These are phyloP conservation scores for Atrina japonica DNA, from an alignment of 2,888 invertebrate species.

Conservation along the genomic window DNA sequence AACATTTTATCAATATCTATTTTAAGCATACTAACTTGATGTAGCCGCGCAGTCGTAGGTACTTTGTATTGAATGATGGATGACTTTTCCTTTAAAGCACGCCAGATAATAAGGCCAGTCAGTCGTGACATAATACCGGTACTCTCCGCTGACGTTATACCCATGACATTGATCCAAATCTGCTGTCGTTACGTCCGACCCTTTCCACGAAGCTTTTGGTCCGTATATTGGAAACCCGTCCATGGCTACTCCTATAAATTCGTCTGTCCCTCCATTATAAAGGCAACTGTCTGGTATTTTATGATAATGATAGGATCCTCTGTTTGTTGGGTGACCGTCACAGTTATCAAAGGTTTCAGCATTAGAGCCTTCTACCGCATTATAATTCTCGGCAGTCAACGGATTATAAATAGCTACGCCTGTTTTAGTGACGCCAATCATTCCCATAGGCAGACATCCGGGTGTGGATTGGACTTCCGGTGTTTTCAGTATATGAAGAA, in stretches of 20 bases:
- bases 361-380: slow-evolving; percentile 49
- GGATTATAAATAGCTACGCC: slow-evolving; percentile 52
- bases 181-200: slow-evolving; percentile 10
- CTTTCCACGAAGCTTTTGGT: slow-evolving; percentile 19
- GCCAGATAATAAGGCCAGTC: slow-evolving; percentile 30
- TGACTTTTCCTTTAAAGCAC: slow-evolving; percentile 22
- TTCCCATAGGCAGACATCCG: slow-evolving; percentile 48
- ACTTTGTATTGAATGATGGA: too few relatives aligned
- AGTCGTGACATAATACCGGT: slow-evolving; percentile 18
- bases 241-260: slow-evolving; percentile 40
- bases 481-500: slow-evolving; percentile 33
- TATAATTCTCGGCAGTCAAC: slow-evolving; percentile 39
- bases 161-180: slow-evolving; percentile 30
- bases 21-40: too few relatives aligned
- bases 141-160: slow-evolving; percentile 13
- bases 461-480: slow-evolving; percentile 29
- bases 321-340: slow-evolving; percentile 41
- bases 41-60: too few relatives aligned
- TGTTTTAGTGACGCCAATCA: slow-evolving; percentile 44
- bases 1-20: too few relatives aligned
- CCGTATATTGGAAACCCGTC: slow-evolving; percentile 24
- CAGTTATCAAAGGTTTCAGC: slow-evolving; percentile 47
- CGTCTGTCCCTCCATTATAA: slow-evolving; percentile 22
- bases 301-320: slow-evolving; percentile 49
- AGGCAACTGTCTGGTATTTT: slow-evolving; percentile 41